Evolutionary conservation across 2,797 vertebrate species (phyloP), one percentile per base, ranked within the genome.

Genomic region (Columba guinea): DNA sequence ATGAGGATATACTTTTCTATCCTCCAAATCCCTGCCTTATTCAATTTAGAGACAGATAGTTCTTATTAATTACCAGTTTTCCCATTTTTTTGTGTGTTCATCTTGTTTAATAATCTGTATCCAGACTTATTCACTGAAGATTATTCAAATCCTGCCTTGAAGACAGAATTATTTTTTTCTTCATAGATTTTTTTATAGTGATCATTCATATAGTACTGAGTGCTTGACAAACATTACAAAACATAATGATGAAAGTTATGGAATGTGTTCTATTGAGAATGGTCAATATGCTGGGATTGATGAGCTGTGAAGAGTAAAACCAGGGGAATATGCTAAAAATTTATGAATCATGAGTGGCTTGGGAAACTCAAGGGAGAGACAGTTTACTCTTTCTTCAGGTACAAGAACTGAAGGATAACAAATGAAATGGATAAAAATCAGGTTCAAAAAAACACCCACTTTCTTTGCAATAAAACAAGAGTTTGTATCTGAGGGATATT

Each of bases 101-200:
- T 80, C 56, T 80, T 89, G 24, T 79, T 82, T 83, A 89, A 83
- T 67, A 95, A 52, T 60, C 46, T 52, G 13, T 64, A 87, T 49
- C 5, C 60, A 91, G 48, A 20, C 14, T 83, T 89, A 56, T 68
- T 83, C 78, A 80, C 48, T 82, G 53, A 77, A 83, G 60, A 85
- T 89, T 87, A 87, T 87, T 87, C 64, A 89, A 92, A 95, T 89
- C 44, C 35, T 87, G 39, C 68, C 68, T 60, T 74, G 22, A 95
- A 85, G 75, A 89, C 17, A 87, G 55, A 89, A 73, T 90, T 95
- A 60, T 87, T 93, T 89, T 75, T 92, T 94, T 95, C 30, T 87
- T 80, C n/a, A 46, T 53, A 48, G 27, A 1, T 53, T 53, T 79
- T 90, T 75, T 59, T 69, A 13, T 32, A 55, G 15, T 6, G 10